Evolutionary conservation across 2,797 vertebrate species (phyloP).

Genomic region (Scolopax rusticola): DNA sequence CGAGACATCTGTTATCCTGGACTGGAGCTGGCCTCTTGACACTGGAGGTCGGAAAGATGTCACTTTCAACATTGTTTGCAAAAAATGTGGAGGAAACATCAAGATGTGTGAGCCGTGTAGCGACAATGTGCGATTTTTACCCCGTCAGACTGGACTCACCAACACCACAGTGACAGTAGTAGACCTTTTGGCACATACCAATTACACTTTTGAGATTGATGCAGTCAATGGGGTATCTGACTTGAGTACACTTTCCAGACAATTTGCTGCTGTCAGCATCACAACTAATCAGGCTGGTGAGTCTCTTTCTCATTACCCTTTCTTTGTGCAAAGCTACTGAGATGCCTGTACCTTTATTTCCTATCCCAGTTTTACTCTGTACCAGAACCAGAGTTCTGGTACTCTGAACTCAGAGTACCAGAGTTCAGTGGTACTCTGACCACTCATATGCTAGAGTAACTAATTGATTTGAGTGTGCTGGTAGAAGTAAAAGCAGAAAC

Average conservation of each 20-base stretch:
- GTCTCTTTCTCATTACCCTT: conserved; percentile 25
- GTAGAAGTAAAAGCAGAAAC: neutral
- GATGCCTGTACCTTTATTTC: neutral
- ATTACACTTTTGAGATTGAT: conserved; percentile 98
- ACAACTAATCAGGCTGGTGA: conserved; percentile 99
- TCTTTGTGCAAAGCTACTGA: neutral
- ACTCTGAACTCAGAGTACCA: too few relatives aligned
- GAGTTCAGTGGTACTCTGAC: neutral
- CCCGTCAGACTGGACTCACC: conserved; percentile 87
- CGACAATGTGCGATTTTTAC: conserved; percentile 90
- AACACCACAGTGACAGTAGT: conserved; percentile 95
- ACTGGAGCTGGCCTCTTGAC: conserved; percentile 98
- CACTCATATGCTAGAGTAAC: neutral
- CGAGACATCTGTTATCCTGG: conserved; percentile 97
- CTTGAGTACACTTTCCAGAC: conserved; percentile 84
- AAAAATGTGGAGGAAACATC: conserved; percentile 84
- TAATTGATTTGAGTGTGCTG: neutral
- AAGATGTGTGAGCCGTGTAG: conserved; percentile 90
- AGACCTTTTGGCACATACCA: conserved; percentile 96
- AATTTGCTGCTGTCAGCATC: conserved; percentile 94
- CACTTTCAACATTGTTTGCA: conserved; percentile 94
- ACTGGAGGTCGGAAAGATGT: conserved; percentile 91
- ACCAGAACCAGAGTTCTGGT: too few relatives aligned
- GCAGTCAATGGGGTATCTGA: conserved; percentile 91
- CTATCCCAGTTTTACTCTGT: neutral